phyloP scores from a whole-genome alignment of 2,113 vertebrate genomes.

The Pipra filicauda region DNA sequence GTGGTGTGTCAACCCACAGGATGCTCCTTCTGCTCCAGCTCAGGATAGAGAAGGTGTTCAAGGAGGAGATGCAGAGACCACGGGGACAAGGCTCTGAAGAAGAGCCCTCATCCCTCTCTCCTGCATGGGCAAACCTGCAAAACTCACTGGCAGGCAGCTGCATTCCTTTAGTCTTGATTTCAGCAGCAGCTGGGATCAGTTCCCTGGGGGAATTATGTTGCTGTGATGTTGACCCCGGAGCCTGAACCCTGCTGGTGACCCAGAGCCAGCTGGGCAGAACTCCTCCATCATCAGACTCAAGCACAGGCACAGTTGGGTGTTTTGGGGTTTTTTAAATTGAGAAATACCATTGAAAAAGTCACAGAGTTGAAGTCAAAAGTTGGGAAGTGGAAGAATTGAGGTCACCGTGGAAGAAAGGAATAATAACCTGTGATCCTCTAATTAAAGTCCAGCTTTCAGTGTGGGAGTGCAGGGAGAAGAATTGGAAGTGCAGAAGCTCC shows the following conservation, averaged over 20 bases:
- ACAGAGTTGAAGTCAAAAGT: neutral
- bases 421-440: conserved; percentile 9
- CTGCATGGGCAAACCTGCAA: neutral
- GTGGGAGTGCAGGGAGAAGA: neutral
- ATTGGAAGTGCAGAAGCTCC: neutral
- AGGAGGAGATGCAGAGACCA: neutral
- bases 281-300: neutral
- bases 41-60: neutral
- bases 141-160: neutral
- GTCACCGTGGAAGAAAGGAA: neutral
- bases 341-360: neutral
- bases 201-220: neutral
- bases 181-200: neutral
- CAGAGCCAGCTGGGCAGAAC: neutral
- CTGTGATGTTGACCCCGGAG: neutral
- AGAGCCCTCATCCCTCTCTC: neutral
- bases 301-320: neutral
- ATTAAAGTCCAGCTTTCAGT: conserved; percentile 1
- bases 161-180: neutral
- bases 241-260: neutral
- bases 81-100: neutral
- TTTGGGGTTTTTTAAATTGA: neutral
- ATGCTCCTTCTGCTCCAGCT: neutral
- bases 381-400: neutral
- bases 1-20: neutral